A percentile compares a stretch with the other conserved stretches of the same genome.
Evolutionary conservation across 2,888 invertebrate species (phyloP).

Genomic region (Crepidodera aurea): DNA sequence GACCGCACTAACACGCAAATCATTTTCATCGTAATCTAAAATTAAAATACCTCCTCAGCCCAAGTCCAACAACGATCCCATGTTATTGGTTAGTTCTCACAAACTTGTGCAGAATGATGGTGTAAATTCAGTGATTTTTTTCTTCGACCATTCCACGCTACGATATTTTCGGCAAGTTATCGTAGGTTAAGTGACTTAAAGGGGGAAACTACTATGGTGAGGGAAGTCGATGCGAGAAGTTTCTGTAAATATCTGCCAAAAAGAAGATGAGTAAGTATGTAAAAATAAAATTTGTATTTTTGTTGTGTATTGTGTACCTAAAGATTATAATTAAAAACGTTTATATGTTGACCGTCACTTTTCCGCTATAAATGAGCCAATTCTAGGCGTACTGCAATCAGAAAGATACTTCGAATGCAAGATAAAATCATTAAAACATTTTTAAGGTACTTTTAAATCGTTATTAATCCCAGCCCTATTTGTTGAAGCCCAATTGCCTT

Average conservation of each 20-base stretch:
- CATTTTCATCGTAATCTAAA: slow-evolving; percentile 46
- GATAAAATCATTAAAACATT: too few species aligned
- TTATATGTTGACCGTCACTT: too few species aligned
- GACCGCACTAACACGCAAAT: slow-evolving; percentile 13
- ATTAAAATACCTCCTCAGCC: slow-evolving; percentile 45
- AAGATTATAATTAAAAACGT: too few species aligned
- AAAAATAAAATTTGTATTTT: neutral
- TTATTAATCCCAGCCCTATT: too few species aligned
- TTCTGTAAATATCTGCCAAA: slow-evolving; percentile 4
- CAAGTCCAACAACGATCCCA: slow-evolving; percentile 12
- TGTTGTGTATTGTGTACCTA: neutral
- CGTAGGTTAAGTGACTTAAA: neutral
- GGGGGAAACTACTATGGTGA: neutral
- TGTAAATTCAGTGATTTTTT: neutral
- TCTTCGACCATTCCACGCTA: neutral
- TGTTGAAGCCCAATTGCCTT: too few species aligned
- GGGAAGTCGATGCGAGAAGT: neutral
- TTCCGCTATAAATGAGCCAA: too few species aligned
- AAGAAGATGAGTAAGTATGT: slow-evolving; percentile 2
- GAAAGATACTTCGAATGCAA: too few species aligned
- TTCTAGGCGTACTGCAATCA: too few species aligned
- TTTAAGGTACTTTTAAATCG: too few species aligned
- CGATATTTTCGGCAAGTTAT: neutral
- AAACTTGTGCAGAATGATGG: neutral
- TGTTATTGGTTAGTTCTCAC: slow-evolving; percentile 1